Evolutionary conservation across 2,888 invertebrate genomes (phyloP), one percentile per base, ranked within the genome.

Genomic region (Hoplodrina blanda): DNA sequence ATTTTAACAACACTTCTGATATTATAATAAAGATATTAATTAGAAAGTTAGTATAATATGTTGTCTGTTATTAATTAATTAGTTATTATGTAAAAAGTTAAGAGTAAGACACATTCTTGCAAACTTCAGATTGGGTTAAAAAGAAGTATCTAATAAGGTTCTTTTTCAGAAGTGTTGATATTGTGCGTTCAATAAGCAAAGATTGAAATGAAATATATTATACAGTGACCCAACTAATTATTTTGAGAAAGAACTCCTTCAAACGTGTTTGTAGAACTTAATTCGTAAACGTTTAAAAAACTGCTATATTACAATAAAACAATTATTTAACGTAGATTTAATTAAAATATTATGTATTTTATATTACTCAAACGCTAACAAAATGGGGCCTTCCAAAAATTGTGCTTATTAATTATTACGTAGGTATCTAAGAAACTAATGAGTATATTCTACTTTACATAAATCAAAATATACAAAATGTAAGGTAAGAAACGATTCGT

Each of bases 401-500:
- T 73, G 72, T 82, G 76, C 72, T 78, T 62, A 71, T 68, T 62
- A 68, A 17, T 17, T 46, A 50, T 55, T 61, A 70, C 30, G 55
- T 68, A 71, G 11, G 41, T 46, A 46, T 57, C 53, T 82, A 80
- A 46, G 10, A 77, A 79, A 83, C 72, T 65, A 79, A 83, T 67
- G 61, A 55, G 57, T 83, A 76, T 15, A 69, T 37, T 65, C 46
- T 72, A 76, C 67, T 72, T 76, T 79, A 82, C 71, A 78, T 59
- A 69, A 76, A 83, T 66, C 82, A 80, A 84, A 83, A 84, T 84
- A 83, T 84, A 84, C 84, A 84, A 67, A 80, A 73, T 73, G 54
- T 59, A 59, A 80, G 74, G 64, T 82, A 80, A 69, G 64, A 78
- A 79, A 62, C 53, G 52, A 70, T 73, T 2, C 30, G 73, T 81